Evolutionary conservation across 2,113 vertebrate species (phyloP).

Genomic region (Thermophis baileyi): DNA sequence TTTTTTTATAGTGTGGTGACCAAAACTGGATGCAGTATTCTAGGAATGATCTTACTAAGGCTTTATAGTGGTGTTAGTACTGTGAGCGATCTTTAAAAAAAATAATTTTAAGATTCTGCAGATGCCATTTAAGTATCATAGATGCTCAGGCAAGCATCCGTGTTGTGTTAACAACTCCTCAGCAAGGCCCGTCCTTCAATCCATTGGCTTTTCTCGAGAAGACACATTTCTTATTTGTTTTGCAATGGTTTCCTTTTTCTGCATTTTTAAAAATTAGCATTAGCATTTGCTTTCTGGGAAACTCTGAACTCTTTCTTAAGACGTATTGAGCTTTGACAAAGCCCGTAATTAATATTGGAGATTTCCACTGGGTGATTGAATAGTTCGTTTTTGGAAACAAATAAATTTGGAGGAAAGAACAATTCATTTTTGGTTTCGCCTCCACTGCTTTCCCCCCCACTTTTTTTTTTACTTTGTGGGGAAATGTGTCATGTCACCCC

Average conservation of each 20-base stretch:
- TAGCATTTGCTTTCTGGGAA: slow-evolving; percentile 8
- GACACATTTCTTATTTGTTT: neutral
- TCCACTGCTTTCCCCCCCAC: slow-evolving; percentile 45
- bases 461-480: slow-evolving; percentile 55
- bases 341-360: slow-evolving; percentile 58
- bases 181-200: neutral
- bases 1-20: no score
- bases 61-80: no score
- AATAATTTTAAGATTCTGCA: neutral
- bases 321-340: slow-evolving; percentile 33
- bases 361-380: slow-evolving; percentile 55
- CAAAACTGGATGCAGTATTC: no score
- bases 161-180: neutral
- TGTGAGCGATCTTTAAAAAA: neutral
- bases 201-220: neutral
- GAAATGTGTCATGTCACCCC: slow-evolving; percentile 56
- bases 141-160: neutral
- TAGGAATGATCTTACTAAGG: no score
- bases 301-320: slow-evolving; percentile 16
- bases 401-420: slow-evolving; percentile 47
- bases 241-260: neutral
- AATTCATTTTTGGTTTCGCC: slow-evolving; percentile 55
- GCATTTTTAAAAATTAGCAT: neutral
- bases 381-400: slow-evolving; percentile 43
- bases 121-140: neutral